These are phyloP conservation scores for Eucidaris tribuloides DNA, from an alignment of 35 echinoderm and acorn worm genomes.

Conservation along the genomic window DNA sequence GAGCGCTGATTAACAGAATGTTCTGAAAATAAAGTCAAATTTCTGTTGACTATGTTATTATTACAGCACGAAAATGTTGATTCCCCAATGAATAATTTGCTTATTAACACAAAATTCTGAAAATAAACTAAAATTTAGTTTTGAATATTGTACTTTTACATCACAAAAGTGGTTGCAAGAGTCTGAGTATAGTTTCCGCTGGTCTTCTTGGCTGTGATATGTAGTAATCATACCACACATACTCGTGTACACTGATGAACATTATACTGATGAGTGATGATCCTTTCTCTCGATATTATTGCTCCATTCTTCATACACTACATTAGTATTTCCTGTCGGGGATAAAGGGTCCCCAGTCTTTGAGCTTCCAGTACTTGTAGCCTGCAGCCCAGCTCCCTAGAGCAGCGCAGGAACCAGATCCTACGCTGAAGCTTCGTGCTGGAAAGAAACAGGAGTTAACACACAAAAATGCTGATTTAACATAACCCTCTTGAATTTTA, in stretches of 20 bases:
- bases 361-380: conserved; percentile 26
- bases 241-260: not conserved
- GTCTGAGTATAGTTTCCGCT: not conserved
- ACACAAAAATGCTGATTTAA: no score
- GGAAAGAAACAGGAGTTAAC: no score
- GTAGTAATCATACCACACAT: not conserved
- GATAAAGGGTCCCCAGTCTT: conserved; percentile 23
- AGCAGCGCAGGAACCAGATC: conserved; percentile 10
- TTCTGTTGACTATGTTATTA: no score
- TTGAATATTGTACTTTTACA: no score
- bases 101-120: no score
- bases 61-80: no score
- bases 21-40: no score
- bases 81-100: no score
- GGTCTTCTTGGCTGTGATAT: not conserved
- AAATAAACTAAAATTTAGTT: no score
- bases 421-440: conserved; percentile 18
- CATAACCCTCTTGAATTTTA: no score
- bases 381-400: conserved; percentile 39
- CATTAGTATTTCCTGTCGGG: conserved; percentile 21
- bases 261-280: not conserved
- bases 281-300: not conserved
- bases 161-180: no score
- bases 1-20: no score
- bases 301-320: not conserved